These are phyloP conservation scores for Drosophila putrida DNA, from an alignment of 2,888 invertebrate genomes.

Conservation along the genomic window DNA sequence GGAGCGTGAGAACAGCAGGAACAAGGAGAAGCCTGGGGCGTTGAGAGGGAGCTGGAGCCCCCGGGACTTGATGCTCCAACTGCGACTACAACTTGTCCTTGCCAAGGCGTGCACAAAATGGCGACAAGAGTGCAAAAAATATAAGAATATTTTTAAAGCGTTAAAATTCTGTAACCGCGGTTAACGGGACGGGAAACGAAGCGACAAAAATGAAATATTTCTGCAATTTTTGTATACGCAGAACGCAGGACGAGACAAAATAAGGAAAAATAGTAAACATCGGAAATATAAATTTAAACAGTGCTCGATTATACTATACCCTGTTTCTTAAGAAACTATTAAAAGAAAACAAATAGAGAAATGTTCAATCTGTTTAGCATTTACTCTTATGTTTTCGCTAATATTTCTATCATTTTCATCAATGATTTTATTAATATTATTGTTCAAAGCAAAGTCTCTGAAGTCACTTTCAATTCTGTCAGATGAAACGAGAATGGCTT, in stretches of 20 bases:
- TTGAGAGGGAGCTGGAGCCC: constrained; percentile 7
- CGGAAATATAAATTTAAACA: constrained; percentile 5
- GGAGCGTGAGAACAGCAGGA: constrained; percentile 37
- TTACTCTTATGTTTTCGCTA: not conserved
- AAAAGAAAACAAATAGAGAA: too few species aligned
- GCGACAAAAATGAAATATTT: constrained; percentile 63
- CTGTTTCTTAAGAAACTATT: not conserved
- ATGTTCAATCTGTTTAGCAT: too few species aligned
- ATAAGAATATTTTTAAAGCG: constrained; percentile 63
- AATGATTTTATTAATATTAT: not conserved
- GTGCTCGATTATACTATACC: constrained; percentile 21
- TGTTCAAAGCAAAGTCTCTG: not conserved
- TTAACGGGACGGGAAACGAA: constrained; percentile 9
- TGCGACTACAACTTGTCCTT: constrained; percentile 45
- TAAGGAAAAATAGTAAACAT: constrained; percentile 16
- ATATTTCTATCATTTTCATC: not conserved
- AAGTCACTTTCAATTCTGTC: too few species aligned
- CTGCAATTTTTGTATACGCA: constrained; percentile 43
- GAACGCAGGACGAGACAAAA: constrained; percentile 16
- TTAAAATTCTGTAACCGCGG: constrained; percentile 63
- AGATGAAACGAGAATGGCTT: too few species aligned
- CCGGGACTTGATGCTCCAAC: constrained; percentile 17
- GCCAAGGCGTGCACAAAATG: constrained; percentile 59
- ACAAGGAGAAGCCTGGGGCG: not conserved
- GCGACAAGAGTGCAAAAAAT: constrained; percentile 61